These are phyloP conservation scores for Tromatobia lineatoria DNA, from an alignment of 2,888 invertebrate species.

Conservation along the genomic window DNA sequence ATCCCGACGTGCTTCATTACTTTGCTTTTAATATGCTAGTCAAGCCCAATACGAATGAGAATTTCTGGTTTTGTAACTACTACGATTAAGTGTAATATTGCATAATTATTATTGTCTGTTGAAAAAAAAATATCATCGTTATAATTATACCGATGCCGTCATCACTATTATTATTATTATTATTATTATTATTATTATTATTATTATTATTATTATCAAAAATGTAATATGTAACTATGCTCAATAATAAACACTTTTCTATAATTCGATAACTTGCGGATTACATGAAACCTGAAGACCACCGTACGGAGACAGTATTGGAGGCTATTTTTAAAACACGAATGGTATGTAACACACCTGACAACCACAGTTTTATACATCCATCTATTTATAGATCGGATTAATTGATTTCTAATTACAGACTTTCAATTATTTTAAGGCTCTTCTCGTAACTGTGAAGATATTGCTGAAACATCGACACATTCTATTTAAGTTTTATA, in stretches of 20 bases:
- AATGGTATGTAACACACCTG: conserved; percentile 21
- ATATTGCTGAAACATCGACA: background rate
- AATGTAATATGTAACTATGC: conserved; percentile 83
- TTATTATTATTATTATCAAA: conserved; percentile 77
- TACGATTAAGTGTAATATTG: conserved; percentile 76
- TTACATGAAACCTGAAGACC: background rate
- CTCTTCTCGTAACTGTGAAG: conserved; percentile 12
- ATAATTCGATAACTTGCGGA: conserved; percentile 75
- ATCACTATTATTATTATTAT: conserved; percentile 65
- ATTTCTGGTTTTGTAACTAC: conserved; percentile 75
- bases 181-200: conserved; percentile 66
- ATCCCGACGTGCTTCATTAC: conserved; percentile 63
- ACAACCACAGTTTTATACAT: conserved; percentile 29
- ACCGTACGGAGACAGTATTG: conserved; percentile 2
- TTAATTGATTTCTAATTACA: conserved; percentile 50
- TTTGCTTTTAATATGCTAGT: conserved; percentile 80
- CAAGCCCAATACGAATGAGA: conserved; percentile 80
- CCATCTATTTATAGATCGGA: conserved; percentile 41
- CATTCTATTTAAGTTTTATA: too few species aligned
- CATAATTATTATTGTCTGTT: conserved; percentile 73
- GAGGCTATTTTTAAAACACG: conserved; percentile 18
- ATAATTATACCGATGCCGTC: conserved; percentile 67
- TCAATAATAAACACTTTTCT: conserved; percentile 85
- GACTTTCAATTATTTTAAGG: conserved; percentile 40
- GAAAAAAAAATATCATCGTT: conserved; percentile 57